These are phyloP conservation scores for Manis javanica DNA, from an alignment of 2,797 vertebrate genomes.

Conservation along the genomic window DNA sequence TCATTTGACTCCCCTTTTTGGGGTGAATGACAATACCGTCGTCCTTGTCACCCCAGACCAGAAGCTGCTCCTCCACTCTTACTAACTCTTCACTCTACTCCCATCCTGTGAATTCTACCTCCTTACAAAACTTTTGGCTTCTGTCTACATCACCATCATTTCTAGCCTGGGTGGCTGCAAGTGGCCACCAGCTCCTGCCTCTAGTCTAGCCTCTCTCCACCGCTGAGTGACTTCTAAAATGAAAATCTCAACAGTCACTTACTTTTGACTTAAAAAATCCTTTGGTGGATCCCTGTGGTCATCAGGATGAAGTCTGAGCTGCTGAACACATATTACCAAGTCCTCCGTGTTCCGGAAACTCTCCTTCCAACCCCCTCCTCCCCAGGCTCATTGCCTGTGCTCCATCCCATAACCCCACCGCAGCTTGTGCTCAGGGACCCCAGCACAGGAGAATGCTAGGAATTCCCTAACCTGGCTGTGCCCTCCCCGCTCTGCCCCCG, in stretches of 20 bases:
- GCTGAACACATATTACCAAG: background rate
- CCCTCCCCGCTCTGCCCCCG: background rate
- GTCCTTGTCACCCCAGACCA: background rate
- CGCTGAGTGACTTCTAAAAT: background rate
- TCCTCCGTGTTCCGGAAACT: background rate
- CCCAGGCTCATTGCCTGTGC: background rate
- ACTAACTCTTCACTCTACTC: too few relatives aligned
- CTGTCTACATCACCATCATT: background rate
- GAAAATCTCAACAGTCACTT: background rate
- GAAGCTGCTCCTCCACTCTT: background rate
- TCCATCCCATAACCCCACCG: background rate
- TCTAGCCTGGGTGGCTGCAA: background rate
- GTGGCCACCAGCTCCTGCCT: background rate
- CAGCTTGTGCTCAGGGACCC: too few relatives aligned
- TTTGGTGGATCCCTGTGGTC: background rate
- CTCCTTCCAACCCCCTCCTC: background rate
- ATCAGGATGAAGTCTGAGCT: background rate
- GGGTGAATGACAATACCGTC: too few relatives aligned
- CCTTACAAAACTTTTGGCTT: background rate
- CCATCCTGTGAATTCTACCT: background rate
- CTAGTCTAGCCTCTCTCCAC: background rate
- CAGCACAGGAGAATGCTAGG: too few relatives aligned
- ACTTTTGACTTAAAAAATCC: background rate
- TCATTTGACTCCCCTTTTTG: fast-evolving
- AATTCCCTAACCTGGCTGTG: background rate